Percentiles rank a stretch among this genome's conserved stretches.
phyloP scores from a whole-genome alignment of 2,113 vertebrate genomes.

The Otis tarda region DNA sequence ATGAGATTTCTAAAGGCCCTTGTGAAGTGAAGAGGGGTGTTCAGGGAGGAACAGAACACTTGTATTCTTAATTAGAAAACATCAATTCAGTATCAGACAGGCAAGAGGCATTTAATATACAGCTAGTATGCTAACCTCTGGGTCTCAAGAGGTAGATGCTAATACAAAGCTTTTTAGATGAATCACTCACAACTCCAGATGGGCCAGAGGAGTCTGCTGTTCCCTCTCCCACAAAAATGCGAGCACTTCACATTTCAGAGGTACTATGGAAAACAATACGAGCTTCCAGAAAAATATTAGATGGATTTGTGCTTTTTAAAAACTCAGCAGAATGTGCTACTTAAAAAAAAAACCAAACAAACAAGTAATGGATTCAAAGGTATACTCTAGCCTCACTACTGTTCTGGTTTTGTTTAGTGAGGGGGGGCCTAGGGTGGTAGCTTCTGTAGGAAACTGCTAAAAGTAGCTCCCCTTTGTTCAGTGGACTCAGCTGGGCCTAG shows the following conservation, averaged over 20 bases:
- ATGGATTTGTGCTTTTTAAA: background rate
- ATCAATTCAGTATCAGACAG: conserved; percentile 36
- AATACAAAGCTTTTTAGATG: conserved; percentile 32
- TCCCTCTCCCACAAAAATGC: background rate
- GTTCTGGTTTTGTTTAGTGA: no score
- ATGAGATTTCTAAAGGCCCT: conserved; percentile 14
- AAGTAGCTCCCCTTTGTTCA: no score
- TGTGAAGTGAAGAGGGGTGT: conserved; percentile 42
- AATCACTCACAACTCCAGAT: background rate
- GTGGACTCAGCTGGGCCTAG: no score
- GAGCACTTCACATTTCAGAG: conserved; percentile 15
- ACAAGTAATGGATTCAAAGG: background rate
- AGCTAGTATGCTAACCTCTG: conserved; percentile 19
- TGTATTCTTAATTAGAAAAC: conserved; percentile 59
- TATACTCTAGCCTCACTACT: background rate
- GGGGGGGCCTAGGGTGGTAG: no score
- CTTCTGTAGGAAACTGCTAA: no score
- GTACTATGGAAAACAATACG: background rate
- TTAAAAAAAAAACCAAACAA: background rate
- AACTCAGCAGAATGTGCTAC: background rate
- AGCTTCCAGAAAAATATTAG: background rate
- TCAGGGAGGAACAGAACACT: conserved; percentile 47
- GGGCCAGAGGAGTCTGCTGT: background rate
- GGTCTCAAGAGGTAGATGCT: conserved; percentile 27
- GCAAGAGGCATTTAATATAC: conserved; percentile 45